Base-by-base conservation (phyloP, 1,140 invertebrate species). In the Papilio helenus region DNA sequence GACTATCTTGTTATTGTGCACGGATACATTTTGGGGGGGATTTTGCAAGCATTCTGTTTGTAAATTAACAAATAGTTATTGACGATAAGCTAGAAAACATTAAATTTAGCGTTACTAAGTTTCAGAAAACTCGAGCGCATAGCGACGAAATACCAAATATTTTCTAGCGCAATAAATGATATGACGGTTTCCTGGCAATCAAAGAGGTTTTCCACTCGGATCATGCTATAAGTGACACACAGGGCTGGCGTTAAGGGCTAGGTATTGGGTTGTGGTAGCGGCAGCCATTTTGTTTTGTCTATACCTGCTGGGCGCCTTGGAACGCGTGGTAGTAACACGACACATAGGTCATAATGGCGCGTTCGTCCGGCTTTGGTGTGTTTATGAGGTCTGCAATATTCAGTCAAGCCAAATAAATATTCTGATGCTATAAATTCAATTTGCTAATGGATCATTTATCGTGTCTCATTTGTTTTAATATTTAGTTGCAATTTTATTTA, bases 321-420 rank as follows among this genome's bases (percentile, higher is more conserved):
- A 99, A 99, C 94, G 98, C 98, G 96, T 99, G 98, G 96, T 99
- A 99, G 97, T 99, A 99, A 96, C 98, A 99, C 94, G 98, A 99
- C 94, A 99, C 98, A 95, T 99, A 99, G 91, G 98, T 99, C 98
- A 99, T 99, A 94, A 99, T 98, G 92, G 98, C 98, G 95, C 98
- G 97, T 96, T 99, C 98, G 95, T 99, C 98, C 92, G 98, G 98
- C 96, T 99, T 99, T 88, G 98, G 98, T 88, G 98, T 99, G 97
- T 99, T 99, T 96, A 99, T 98, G 96, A 99, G 96, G 97, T 99
- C 98, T 99, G 97, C 81, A 96, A 95, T 93, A 85, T 91, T 83
- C 87, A 91, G 84, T 83, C 84, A 81, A 82, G 79, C 72, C 76
- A 79, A 80, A 81, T 84, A 83, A 82, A 79, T 82, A 80, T 61